Evolutionary conservation across 1,140 invertebrate species (phyloP).

Genomic region (Leucophenga varia): DNA sequence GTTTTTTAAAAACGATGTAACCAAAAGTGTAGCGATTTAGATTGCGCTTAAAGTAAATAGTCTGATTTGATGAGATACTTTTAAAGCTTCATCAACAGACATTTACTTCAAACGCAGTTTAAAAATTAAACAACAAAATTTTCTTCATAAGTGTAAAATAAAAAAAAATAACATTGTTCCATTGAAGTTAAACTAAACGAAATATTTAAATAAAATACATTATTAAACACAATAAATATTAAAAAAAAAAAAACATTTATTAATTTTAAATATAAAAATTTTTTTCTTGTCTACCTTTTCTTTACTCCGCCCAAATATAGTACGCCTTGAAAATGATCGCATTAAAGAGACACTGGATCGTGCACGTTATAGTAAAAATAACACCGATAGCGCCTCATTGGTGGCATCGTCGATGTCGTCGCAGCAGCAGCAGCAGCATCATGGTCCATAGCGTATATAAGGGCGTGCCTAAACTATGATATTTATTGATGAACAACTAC

Average conservation of each 20-base stretch:
- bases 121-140: slow-evolving; percentile 39
- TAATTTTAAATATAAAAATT: slow-evolving; percentile 6
- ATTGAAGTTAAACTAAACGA: slow-evolving; percentile 18
- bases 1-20: not conserved
- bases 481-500: no score
- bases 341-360: slow-evolving; percentile 49
- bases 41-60: slow-evolving; percentile 57
- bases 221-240: not conserved
- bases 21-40: slow-evolving; percentile 25
- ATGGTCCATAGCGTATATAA: no score
- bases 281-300: slow-evolving; percentile 11
- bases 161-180: slow-evolving; percentile 27
- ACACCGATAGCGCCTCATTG: slow-evolving; percentile 26
- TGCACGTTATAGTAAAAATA: slow-evolving; percentile 46
- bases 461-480: no score
- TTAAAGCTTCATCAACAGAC: slow-evolving; percentile 54
- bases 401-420: slow-evolving; percentile 28
- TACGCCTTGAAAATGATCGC: slow-evolving; percentile 55
- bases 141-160: slow-evolving; percentile 4
- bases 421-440: slow-evolving; percentile 34
- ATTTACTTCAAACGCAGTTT: slow-evolving; percentile 56
- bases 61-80: slow-evolving; percentile 55
- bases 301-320: slow-evolving; percentile 16
- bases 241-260: not conserved
- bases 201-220: not conserved